These are phyloP conservation scores for Albula goreensis DNA, from an alignment of 2,113 vertebrate species.

Conservation along the genomic window DNA sequence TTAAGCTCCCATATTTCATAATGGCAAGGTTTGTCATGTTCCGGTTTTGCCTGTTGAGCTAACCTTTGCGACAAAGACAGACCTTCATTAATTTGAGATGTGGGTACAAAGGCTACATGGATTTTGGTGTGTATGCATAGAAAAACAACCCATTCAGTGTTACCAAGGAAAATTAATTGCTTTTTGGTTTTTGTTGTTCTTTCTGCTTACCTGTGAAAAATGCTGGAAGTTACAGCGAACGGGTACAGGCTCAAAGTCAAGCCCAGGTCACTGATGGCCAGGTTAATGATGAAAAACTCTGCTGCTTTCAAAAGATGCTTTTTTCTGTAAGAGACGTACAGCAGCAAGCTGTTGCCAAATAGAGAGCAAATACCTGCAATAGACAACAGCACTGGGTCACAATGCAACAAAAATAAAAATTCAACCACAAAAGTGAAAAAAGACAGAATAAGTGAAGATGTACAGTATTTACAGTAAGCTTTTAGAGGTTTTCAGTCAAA, in stretches of 20 bases:
- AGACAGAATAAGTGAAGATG: not conserved
- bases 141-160: not conserved
- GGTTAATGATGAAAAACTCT: constrained; percentile 77
- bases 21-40: too few species aligned
- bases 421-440: not conserved
- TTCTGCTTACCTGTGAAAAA: constrained; percentile 72
- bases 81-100: not conserved
- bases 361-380: constrained; percentile 71
- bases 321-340: constrained; percentile 74
- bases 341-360: constrained; percentile 69
- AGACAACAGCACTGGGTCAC: constrained; percentile 16
- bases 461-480: too few species aligned
- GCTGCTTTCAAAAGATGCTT: constrained; percentile 74
- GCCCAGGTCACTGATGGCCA: constrained; percentile 76
- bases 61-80: too few species aligned
- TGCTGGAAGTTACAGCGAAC: constrained; percentile 73
- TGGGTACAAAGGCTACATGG: not conserved
- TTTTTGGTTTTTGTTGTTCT: not conserved
- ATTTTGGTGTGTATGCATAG: not conserved
- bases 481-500: too few species aligned
- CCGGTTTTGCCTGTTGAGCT: too few species aligned
- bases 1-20: too few species aligned
- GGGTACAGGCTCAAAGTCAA: constrained; percentile 77
- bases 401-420: not conserved
- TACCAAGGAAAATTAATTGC: not conserved